Evolutionary conservation across 2,888 invertebrate genomes (phyloP).

Genomic region (Parnassius apollo): DNA sequence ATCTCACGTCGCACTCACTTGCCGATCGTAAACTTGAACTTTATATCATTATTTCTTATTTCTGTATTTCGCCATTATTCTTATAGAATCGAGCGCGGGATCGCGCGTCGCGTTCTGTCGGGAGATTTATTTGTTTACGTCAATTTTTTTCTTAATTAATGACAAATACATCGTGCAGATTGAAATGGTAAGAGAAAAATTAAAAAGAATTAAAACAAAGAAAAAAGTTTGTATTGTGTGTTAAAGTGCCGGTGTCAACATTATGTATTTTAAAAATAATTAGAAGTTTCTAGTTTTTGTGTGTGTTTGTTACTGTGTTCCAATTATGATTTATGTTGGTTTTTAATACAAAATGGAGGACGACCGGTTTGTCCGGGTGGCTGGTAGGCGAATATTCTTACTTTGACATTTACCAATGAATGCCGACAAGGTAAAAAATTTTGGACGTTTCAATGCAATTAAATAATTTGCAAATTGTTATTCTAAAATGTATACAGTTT

Average conservation of each 20-base stretch:
- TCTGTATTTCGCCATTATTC: constrained; percentile 52
- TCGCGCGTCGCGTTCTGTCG: constrained; percentile 45
- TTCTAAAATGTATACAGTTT: constrained; percentile 9
- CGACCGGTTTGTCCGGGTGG: constrained; percentile 10
- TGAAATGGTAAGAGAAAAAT: constrained; percentile 17
- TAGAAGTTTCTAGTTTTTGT: constrained; percentile 14
- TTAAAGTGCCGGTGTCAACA: constrained; percentile 1
- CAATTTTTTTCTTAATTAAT: constrained; percentile 39
- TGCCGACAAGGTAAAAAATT: constrained; percentile 13
- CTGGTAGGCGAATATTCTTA: constrained; percentile 7
- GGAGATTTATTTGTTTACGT: constrained; percentile 39
- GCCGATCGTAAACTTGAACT: constrained; percentile 72
- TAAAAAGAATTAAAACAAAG: neutral
- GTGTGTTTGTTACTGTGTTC: constrained; percentile 13
- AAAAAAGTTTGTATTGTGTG: constrained; percentile 1
- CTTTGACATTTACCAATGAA: constrained; percentile 17
- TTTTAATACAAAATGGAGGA: constrained; percentile 12
- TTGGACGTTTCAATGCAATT: neutral
- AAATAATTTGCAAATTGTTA: constrained; percentile 7
- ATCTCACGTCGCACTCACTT: constrained; percentile 40
- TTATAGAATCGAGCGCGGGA: constrained; percentile 41
- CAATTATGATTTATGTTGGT: constrained; percentile 1
- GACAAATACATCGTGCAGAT: constrained; percentile 31
- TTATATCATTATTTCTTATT: constrained; percentile 39
- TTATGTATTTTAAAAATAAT: neutral